A percentile compares a stretch with the other conserved stretches of the same genome.
These are phyloP conservation scores for Lathamus discolor DNA, from an alignment of 2,113 vertebrate species.

Conservation along the genomic window DNA sequence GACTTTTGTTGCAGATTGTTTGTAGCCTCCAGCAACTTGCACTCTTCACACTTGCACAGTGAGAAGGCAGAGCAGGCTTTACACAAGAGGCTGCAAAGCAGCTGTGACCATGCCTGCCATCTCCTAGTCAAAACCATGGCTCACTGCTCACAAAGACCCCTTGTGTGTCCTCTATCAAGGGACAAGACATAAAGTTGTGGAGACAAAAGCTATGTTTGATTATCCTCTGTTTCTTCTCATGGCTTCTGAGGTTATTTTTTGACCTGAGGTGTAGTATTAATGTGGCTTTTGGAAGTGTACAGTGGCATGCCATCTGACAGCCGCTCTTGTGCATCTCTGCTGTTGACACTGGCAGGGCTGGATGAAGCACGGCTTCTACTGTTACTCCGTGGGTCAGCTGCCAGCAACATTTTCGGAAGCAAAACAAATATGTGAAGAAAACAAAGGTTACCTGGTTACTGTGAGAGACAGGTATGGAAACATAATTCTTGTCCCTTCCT, in stretches of 20 bases:
- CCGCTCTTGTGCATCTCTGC: not conserved
- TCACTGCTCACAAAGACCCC: not conserved
- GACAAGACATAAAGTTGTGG: not conserved
- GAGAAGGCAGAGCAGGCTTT: not conserved
- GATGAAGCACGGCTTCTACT: slow-evolving; percentile 80
- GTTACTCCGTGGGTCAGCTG: slow-evolving; percentile 82
- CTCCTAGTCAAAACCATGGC: rapidly evolving
- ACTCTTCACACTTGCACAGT: rapidly evolving
- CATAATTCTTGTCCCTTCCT: not conserved
- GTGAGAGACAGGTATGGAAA: slow-evolving; percentile 83
- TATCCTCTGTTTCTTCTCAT: not conserved
- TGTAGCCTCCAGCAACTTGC: not conserved
- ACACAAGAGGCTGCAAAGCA: not conserved
- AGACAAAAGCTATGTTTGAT: not conserved
- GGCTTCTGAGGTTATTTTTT: not conserved
- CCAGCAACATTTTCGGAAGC: slow-evolving; percentile 82
- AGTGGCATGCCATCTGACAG: not conserved
- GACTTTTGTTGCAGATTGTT: not conserved
- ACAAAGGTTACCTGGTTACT: slow-evolving; percentile 75
- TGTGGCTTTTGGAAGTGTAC: not conserved
- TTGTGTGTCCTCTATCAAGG: not conserved
- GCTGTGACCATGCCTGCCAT: not conserved
- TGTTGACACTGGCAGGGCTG: slow-evolving; percentile 78
- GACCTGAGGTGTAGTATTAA: not conserved
- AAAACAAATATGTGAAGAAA: slow-evolving; percentile 76